Base-by-base conservation (phyloP, 2,113 vertebrate species). In the Aphyosemion australe region DNA sequence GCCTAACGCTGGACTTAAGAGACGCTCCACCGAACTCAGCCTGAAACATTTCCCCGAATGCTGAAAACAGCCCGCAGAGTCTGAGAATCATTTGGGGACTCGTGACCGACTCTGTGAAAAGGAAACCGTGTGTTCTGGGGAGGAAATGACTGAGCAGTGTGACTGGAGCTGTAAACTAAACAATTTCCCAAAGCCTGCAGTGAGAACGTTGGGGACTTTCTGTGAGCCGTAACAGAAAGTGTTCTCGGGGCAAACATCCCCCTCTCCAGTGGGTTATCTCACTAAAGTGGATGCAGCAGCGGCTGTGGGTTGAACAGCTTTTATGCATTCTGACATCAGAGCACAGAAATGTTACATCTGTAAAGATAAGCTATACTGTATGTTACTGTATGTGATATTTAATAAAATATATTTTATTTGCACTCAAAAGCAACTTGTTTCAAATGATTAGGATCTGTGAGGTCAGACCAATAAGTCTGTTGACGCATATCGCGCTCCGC, bases 201-300 rank as follows among this genome's bases (percentile, higher is more conserved):
- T 59, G 14, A 64, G 65, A 80, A 65, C 49, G 15, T 8, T 47
- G 37, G 87, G 85, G 74, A 82, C 83, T 87, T 86, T 87, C 65
- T 83, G 19, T 50, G 19, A 42, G 51, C 53, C 18, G 26, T 21
- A 53, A 26, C 58, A 71, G 69, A 78, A 87, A 81, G 56, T 67
- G 11, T 2, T 47, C 57, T 64, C 57, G 42, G 32, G 43, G 32
- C 3, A 32, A 32, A 32, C 18, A 12, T n/a, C n/a, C n/a, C n/a
- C n/a, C n/a, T n/a, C n/a, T n/a, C n/a, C n/a, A n/a, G n/a, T n/a
- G n/a, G n/a, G 48, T 56, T 37, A 26, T 71, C 19, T 64, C 63
- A 74, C 56, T 58, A 75, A 66, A 59, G 63, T 32, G 67, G 46
- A 46, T 68, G 41, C 58, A 37, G 34, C 26, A n/a, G n/a, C n/a